Percentiles rank a stretch among this genome's conserved stretches.
Conservation (phyloP, 2,797 vertebrate species). For the Avahi laniger region DNA sequence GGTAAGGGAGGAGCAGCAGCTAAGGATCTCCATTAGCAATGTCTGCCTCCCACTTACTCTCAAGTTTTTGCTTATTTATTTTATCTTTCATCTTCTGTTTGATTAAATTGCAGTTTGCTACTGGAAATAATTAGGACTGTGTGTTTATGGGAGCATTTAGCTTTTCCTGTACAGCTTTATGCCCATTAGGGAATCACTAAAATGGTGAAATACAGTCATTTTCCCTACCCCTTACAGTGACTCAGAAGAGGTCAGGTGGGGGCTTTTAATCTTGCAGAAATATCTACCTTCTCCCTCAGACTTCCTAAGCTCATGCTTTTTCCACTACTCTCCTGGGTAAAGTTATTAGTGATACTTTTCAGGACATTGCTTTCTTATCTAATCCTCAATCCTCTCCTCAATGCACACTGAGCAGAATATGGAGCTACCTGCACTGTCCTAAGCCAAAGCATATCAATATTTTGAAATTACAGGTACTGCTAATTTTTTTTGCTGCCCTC, state of each 20-base stretch:
- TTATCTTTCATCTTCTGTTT: slow-evolving; percentile 31
- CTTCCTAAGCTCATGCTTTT: not conserved
- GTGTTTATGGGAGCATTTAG: not conserved
- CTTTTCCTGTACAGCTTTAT: slow-evolving; percentile 27
- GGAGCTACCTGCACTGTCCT: not conserved
- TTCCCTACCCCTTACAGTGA: not conserved
- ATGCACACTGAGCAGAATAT: not conserved
- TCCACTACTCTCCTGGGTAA: not conserved
- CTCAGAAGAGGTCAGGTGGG: not conserved
- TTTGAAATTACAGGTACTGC: not conserved
- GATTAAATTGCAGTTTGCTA: slow-evolving; percentile 30
- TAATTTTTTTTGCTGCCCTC: not conserved
- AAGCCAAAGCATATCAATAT: not conserved
- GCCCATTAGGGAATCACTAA: not conserved
- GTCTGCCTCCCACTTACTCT: not conserved
- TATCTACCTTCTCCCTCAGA: not conserved
- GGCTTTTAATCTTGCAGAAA: not conserved
- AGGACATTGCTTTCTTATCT: not conserved
- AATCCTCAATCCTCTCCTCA: not conserved
- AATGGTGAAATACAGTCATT: not conserved
- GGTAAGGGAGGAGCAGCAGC: not conserved
- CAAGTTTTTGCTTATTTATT: slow-evolving; percentile 13
- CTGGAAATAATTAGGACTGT: slow-evolving; percentile 21
- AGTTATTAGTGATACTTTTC: not conserved
- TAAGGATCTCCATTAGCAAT: not conserved